Percentiles rank a stretch among this genome's conserved stretches.
Evolutionary conservation across 2,113 vertebrate species (phyloP).

Genomic region (Prunella fulvescens): DNA sequence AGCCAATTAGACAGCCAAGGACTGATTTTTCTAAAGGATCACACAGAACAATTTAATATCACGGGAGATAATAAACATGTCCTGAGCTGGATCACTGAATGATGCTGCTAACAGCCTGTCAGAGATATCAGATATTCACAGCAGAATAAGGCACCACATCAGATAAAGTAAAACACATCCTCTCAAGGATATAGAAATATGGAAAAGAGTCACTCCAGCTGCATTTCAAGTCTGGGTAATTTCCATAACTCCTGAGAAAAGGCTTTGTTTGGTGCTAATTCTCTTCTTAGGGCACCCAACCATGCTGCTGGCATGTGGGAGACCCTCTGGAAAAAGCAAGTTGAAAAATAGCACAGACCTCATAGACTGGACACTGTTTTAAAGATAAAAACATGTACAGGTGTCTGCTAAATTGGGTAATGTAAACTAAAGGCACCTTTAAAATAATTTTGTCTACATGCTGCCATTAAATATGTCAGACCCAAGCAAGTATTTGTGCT

Average conservation of each 20-base stretch:
- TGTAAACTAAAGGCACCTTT: not conserved
- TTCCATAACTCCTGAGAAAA: not conserved
- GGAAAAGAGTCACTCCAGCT: not conserved
- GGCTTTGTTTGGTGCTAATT: not conserved
- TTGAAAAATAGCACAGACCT: not conserved
- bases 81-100: not conserved
- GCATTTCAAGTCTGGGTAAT: not conserved
- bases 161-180: constrained; percentile 50
- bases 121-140: constrained; percentile 48
- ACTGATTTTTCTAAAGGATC: not conserved
- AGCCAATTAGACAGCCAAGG: not conserved
- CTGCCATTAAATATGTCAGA: not conserved
- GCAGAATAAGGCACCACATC: constrained; percentile 25
- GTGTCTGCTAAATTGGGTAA: not conserved
- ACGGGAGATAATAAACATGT: constrained; percentile 28
- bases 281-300: not conserved
- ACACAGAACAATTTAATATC: not conserved
- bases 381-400: not conserved
- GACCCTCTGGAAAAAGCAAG: not conserved
- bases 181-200: constrained; percentile 8
- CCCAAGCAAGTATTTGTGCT: not conserved
- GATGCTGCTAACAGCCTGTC: constrained; percentile 15
- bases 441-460: not conserved
- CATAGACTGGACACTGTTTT: not conserved
- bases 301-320: fast-evolving